These are phyloP conservation scores for Girardinichthys multiradiatus DNA, from an alignment of 2,113 vertebrate species.

Conservation along the genomic window DNA sequence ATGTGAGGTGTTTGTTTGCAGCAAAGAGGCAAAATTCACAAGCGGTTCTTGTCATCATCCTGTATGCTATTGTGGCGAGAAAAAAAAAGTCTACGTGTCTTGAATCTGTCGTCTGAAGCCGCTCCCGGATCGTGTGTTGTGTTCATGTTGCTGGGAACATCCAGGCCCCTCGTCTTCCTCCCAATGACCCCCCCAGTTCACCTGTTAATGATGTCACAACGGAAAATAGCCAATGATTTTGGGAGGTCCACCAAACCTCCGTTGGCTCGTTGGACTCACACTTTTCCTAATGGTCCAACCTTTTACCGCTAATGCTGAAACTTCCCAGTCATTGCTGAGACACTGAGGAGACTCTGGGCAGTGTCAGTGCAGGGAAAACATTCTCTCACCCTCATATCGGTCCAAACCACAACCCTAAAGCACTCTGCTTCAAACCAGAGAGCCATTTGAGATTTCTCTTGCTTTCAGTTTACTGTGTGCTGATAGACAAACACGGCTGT, in stretches of 20 bases:
- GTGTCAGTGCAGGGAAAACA: constrained; percentile 61
- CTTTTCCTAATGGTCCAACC: constrained; percentile 23
- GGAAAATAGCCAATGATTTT: constrained; percentile 62
- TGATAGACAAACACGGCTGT: constrained; percentile 17
- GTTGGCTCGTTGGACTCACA: constrained; percentile 45
- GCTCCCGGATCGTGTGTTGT: constrained; percentile 29
- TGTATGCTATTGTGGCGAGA: constrained; percentile 51
- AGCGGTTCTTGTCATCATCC: constrained; percentile 49
- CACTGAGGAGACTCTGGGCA: constrained; percentile 40
- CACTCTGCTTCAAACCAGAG: constrained; percentile 40
- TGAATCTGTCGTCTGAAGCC: constrained; percentile 52
- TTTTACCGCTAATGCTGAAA: constrained; percentile 48
- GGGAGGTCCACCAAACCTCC: constrained; percentile 31
- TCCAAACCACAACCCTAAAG: constrained; percentile 23
- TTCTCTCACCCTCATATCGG: constrained; percentile 24
- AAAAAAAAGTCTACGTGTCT: constrained; percentile 53
- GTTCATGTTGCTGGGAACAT: constrained; percentile 42
- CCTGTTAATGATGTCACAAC: constrained; percentile 65
- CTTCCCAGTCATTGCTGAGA: constrained; percentile 45
- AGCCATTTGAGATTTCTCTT: constrained; percentile 61
- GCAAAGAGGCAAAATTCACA: constrained; percentile 38
- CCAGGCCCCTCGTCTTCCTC: constrained; percentile 3
- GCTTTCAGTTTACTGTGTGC: constrained; percentile 30
- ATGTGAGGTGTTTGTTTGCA: constrained; percentile 36
- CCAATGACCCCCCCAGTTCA: neutral